phyloP scores from a whole-genome alignment of 2,888 invertebrate genomes.

The Julus scanicus region DNA sequence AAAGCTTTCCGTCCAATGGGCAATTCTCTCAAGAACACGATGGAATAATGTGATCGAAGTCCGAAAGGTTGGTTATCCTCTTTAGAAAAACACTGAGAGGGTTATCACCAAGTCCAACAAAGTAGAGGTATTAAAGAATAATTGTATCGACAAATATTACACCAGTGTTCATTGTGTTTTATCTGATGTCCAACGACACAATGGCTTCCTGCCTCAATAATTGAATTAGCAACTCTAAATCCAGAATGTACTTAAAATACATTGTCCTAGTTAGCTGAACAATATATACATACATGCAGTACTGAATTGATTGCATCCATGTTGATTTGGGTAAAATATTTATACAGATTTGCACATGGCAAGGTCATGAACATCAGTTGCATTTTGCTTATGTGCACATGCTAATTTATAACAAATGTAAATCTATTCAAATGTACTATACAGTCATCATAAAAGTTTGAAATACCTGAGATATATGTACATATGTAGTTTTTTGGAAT shows the following conservation, averaged over 20 bases:
- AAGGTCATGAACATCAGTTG: too few species aligned
- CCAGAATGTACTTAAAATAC: background rate
- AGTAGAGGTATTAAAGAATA: conserved; percentile 24
- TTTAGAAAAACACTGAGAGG: background rate
- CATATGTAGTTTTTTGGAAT: too few species aligned
- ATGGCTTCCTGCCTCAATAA: background rate
- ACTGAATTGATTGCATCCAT: background rate
- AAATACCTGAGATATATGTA: too few species aligned
- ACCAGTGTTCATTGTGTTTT: background rate
- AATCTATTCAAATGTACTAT: too few species aligned
- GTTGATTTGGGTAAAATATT: too few species aligned
- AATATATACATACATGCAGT: background rate
- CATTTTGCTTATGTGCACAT: too few species aligned
- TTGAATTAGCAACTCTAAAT: background rate
- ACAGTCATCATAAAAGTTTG: too few species aligned
- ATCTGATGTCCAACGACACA: background rate
- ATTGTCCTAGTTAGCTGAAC: background rate
- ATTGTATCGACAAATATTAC: conserved; percentile 29
- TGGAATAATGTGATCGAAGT: conserved; percentile 16
- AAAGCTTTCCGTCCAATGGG: conserved; percentile 11
- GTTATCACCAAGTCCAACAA: conserved; percentile 17
- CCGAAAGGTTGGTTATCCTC: background rate
- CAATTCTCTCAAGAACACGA: background rate
- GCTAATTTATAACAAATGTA: too few species aligned
- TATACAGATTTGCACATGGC: too few species aligned